Conservation (phyloP, 2,888 invertebrate genomes). For the Nomada fabriciana region DNA sequence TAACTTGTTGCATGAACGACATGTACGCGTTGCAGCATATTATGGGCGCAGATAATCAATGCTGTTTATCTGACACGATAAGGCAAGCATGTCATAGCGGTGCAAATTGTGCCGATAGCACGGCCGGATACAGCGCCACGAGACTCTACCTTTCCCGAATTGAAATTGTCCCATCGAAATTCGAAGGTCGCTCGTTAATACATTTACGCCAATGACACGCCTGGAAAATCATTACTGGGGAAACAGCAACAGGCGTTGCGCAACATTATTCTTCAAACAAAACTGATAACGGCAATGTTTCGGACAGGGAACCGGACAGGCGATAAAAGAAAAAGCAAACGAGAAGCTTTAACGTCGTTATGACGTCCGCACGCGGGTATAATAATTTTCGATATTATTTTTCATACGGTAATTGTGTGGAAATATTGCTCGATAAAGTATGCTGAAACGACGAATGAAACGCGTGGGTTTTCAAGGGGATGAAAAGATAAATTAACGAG, state of each 20-base stretch:
- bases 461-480: too few relatives aligned
- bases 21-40: not conserved
- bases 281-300: constrained; percentile 29
- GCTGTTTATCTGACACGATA: constrained; percentile 10
- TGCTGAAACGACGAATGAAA: too few relatives aligned
- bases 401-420: not conserved
- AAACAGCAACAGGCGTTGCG: not conserved
- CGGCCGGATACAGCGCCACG: not conserved
- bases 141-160: not conserved
- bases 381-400: not conserved
- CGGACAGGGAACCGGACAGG: not conserved
- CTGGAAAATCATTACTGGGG: not conserved
- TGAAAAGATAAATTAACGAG: too few relatives aligned
- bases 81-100: not conserved
- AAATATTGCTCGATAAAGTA: too few relatives aligned
- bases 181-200: not conserved
- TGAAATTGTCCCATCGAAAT: not conserved
- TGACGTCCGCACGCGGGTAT: not conserved
- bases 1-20: not conserved
- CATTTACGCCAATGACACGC: not conserved
- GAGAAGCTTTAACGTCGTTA: not conserved
- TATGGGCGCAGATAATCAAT: not conserved
- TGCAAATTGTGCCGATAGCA: constrained; percentile 11
- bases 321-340: too few relatives aligned
- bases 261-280: constrained; percentile 11